Evolutionary conservation across 2,797 vertebrate species (phyloP).

Genomic region (Petrocephalus sullivani): DNA sequence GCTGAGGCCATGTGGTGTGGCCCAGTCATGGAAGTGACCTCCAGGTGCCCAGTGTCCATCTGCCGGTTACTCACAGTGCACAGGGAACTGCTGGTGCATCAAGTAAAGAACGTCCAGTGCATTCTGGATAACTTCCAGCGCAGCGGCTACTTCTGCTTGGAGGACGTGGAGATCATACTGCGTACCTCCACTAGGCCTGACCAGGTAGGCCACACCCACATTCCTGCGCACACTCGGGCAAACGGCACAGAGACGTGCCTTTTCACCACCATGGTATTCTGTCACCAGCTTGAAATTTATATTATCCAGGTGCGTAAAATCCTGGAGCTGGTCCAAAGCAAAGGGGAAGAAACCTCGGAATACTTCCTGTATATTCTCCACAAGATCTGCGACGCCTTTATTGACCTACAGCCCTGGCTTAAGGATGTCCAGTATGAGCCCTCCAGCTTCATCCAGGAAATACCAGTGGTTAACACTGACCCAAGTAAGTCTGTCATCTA

Average conservation of each 20-base stretch:
- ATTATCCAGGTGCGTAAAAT: constrained; percentile 77
- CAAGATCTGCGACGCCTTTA: constrained; percentile 75
- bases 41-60: not conserved
- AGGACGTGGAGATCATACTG: constrained; percentile 80
- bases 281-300: not conserved
- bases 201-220: constrained; percentile 59
- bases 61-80: constrained; percentile 61
- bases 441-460: constrained; percentile 53
- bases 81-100: constrained; percentile 75
- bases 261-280: not conserved
- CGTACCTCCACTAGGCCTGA: constrained; percentile 72
- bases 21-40: constrained; percentile 29
- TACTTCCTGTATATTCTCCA: constrained; percentile 77
- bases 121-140: constrained; percentile 78
- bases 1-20: not conserved
- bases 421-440: constrained; percentile 69
- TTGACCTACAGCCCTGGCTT: constrained; percentile 83
- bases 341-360: constrained; percentile 83
- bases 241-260: not conserved
- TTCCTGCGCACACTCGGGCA: not conserved
- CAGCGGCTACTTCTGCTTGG: constrained; percentile 73
- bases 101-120: constrained; percentile 74
- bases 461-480: constrained; percentile 79
- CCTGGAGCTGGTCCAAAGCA: constrained; percentile 85
- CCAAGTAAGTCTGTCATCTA: constrained; percentile 66